These are phyloP conservation scores for Bugulina stolonifera DNA, from an alignment of 2,888 invertebrate genomes.

Conservation along the genomic window DNA sequence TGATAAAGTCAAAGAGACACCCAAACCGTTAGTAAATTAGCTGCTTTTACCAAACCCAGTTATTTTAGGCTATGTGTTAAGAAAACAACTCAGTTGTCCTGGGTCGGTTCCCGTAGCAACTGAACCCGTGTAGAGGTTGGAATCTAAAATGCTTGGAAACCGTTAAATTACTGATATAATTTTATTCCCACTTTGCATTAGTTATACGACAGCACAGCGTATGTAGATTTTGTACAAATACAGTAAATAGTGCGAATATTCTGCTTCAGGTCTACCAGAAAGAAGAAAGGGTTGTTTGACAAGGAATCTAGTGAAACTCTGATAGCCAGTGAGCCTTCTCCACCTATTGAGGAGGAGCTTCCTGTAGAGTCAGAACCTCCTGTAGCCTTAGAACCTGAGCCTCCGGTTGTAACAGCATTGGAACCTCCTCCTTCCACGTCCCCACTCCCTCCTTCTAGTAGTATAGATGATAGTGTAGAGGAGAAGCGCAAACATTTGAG, in stretches of 20 bases:
- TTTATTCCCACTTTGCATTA: no score
- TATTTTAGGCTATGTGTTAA: no score
- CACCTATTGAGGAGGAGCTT: not conserved
- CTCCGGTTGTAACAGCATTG: not conserved
- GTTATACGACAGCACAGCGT: no score
- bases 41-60: no score
- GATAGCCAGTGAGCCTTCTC: not conserved
- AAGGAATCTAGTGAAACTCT: not conserved
- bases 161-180: no score
- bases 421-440: not conserved
- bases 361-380: not conserved
- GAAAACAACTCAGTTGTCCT: no score
- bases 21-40: not conserved
- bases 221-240: no score
- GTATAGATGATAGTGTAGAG: not conserved
- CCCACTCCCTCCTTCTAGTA: not conserved
- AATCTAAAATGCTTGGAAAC: no score
- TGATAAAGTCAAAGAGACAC: not conserved
- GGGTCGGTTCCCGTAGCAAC: no score
- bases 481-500: not conserved
- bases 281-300: not conserved
- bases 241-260: no score
- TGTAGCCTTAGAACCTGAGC: not conserved
- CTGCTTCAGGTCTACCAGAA: not conserved
- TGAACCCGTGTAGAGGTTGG: no score